A percentile compares a stretch with the other conserved stretches of the same genome.
These are phyloP conservation scores for Amphiprion clarkii DNA, from an alignment of 2,797 vertebrate genomes.

Conservation along the genomic window DNA sequence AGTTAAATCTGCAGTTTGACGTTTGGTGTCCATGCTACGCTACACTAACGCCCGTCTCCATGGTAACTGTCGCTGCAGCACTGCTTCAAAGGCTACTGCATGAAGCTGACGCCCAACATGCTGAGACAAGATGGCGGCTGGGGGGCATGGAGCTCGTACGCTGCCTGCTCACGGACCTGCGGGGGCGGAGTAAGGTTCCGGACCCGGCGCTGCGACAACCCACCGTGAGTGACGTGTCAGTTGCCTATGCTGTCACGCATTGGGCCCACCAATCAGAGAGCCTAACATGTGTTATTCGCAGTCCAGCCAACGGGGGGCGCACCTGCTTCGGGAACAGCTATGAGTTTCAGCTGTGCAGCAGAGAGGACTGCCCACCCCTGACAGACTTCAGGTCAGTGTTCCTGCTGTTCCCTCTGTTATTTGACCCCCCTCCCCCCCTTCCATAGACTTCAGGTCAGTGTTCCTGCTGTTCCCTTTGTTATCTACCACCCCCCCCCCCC, in stretches of 20 bases:
- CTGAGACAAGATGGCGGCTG: constrained; percentile 95
- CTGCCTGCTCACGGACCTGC: constrained; percentile 93
- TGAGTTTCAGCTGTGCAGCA: constrained; percentile 94
- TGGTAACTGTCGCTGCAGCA: constrained; percentile 60
- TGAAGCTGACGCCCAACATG: constrained; percentile 93
- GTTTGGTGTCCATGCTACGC: constrained; percentile 1
- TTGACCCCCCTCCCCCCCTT: constrained; percentile 41
- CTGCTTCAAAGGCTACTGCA: constrained; percentile 95
- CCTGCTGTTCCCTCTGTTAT: neutral
- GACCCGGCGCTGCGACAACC: constrained; percentile 90
- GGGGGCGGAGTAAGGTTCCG: constrained; percentile 92
- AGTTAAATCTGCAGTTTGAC: too few relatives aligned
- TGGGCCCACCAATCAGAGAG: constrained; percentile 21
- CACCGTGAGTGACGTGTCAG: neutral
- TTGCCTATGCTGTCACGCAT: constrained; percentile 21
- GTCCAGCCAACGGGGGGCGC: constrained; percentile 94
- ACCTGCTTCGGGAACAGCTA: constrained; percentile 93
- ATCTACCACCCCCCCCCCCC: constrained; percentile 42
- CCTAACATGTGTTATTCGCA: constrained; percentile 69
- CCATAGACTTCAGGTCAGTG: constrained; percentile 90
- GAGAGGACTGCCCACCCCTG: constrained; percentile 87
- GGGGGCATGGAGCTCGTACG: constrained; percentile 93
- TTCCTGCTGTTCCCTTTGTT: neutral
- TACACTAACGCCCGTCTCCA: neutral
- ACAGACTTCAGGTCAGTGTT: constrained; percentile 89